Percentiles rank a stretch among this genome's conserved stretches.
phyloP scores from a whole-genome alignment of 1,140 invertebrate genomes.

The Papilio machaon region DNA sequence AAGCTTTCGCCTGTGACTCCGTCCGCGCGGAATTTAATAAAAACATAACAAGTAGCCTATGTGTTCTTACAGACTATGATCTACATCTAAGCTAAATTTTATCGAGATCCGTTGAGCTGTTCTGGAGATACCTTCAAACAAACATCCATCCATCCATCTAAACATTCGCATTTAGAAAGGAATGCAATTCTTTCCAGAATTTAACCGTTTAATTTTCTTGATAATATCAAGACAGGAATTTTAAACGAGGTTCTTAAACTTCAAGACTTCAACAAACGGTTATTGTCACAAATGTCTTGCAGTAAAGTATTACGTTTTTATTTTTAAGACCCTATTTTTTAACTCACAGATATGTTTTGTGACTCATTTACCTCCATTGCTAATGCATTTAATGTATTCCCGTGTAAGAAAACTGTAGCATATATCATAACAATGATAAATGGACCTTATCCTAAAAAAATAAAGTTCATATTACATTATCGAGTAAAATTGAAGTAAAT shows the following conservation, averaged over 20 bases:
- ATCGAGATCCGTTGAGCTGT: too few species aligned
- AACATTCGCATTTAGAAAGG: too few species aligned
- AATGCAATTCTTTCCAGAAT: not conserved
- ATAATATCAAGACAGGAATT: not conserved
- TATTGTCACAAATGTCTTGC: not conserved
- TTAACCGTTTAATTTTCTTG: not conserved
- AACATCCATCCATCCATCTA: too few species aligned
- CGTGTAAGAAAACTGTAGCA: not conserved
- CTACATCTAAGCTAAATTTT: too few species aligned
- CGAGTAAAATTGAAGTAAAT: not conserved
- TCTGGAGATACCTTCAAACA: too few species aligned
- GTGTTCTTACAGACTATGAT: too few species aligned
- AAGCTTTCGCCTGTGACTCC: too few species aligned
- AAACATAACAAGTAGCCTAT: too few species aligned
- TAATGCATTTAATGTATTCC: constrained; percentile 22
- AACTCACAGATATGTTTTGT: not conserved
- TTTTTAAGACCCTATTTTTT: not conserved
- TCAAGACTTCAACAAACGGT: not conserved
- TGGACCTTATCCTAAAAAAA: not conserved
- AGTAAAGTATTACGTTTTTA: not conserved
- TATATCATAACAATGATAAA: not conserved
- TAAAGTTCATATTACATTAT: constrained; percentile 4
- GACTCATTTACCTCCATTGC: not conserved
- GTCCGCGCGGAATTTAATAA: too few species aligned
- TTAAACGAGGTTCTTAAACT: not conserved